Conservation (phyloP, 2,888 invertebrate genomes). For the Acleris cristana region DNA sequence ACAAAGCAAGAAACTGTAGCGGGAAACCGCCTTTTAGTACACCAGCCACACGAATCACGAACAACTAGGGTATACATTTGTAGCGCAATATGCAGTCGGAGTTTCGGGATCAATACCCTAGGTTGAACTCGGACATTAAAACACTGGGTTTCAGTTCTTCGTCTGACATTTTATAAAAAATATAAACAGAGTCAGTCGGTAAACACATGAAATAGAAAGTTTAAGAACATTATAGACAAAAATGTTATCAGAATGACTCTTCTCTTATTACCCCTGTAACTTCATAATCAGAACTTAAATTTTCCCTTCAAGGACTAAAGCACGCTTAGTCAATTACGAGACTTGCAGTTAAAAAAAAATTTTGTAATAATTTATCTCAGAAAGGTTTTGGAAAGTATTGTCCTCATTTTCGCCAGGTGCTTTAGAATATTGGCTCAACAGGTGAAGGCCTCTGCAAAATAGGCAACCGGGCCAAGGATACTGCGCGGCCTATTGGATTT, state of each 20-base stretch:
- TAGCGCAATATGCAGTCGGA: constrained; percentile 24
- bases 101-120: constrained; percentile 30
- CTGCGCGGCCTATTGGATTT: constrained; percentile 32
- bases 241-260: neutral
- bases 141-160: constrained; percentile 6
- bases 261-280: constrained; percentile 20
- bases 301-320: constrained; percentile 8
- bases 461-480: constrained; percentile 37
- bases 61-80: neutral
- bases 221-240: neutral
- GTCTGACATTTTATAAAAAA: neutral
- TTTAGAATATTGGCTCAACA: constrained; percentile 33
- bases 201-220: neutral
- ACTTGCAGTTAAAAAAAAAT: constrained; percentile 5
- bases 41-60: neutral
- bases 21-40: neutral
- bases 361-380: neutral
- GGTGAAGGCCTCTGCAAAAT: constrained; percentile 34
- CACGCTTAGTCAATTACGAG: neutral
- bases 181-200: too few relatives aligned
- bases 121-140: constrained; percentile 17
- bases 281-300: constrained; percentile 17
- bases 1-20: constrained; percentile 2
- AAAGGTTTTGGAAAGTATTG: constrained; percentile 12
- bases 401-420: constrained; percentile 27